phyloP scores from a whole-genome alignment of 2,888 invertebrate species.

The Chloromyia formosa region DNA sequence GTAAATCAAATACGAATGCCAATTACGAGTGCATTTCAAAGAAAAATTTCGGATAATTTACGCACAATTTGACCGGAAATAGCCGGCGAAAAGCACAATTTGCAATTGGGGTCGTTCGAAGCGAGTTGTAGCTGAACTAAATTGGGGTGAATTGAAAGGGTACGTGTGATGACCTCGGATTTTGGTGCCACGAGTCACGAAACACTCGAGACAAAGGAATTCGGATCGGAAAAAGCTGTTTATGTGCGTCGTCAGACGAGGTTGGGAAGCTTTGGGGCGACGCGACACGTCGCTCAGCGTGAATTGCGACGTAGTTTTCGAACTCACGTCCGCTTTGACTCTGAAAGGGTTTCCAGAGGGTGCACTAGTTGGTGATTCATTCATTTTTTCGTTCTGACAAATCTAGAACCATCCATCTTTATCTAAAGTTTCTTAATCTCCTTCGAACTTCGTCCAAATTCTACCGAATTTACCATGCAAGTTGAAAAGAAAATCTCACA shows the following conservation, averaged over 20 bases:
- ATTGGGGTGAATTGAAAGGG: neutral
- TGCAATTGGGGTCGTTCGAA: neutral
- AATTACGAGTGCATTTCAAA: conserved; percentile 11
- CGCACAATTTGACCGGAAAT: neutral
- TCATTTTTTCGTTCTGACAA: too few relatives aligned
- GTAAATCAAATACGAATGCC: conserved; percentile 10
- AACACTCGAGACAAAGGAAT: conserved; percentile 21
- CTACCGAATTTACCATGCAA: neutral
- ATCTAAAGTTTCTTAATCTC: neutral
- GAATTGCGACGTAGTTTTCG: conserved; percentile 1
- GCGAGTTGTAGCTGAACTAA: neutral
- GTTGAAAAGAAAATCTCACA: conserved; percentile 16
- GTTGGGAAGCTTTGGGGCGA: neutral
- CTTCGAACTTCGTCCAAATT: neutral
- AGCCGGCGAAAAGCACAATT: neutral
- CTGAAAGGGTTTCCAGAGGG: neutral
- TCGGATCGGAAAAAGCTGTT: conserved; percentile 18
- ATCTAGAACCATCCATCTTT: neutral
- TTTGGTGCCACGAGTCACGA: conserved; percentile 6
- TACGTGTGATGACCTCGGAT: conserved; percentile 13
- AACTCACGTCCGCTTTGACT: conserved; percentile 24
- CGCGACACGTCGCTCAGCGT: too few relatives aligned
- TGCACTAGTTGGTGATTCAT: too few relatives aligned
- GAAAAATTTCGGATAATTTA: conserved; percentile 22
- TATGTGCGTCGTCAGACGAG: conserved; percentile 18